A percentile compares a stretch with the other conserved stretches of the same genome.
These are phyloP conservation scores for Nowickia ferox DNA, from an alignment of 2,888 invertebrate genomes.

Conservation along the genomic window DNA sequence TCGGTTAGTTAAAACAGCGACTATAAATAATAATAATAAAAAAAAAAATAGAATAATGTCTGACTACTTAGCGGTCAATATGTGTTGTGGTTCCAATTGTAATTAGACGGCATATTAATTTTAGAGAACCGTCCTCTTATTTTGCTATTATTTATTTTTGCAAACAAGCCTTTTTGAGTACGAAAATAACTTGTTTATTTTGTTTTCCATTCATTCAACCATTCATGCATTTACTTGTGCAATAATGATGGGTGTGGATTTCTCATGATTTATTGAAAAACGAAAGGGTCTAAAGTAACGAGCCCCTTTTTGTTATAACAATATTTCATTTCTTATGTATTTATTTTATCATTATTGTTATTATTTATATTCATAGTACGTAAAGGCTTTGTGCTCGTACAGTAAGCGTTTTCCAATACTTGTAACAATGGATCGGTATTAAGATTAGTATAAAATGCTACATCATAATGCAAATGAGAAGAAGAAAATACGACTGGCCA, in stretches of 20 bases:
- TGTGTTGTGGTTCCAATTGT: too few species aligned
- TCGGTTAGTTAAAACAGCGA: too few species aligned
- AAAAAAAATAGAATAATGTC: too few species aligned
- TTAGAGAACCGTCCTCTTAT: background rate
- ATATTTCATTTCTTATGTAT: background rate
- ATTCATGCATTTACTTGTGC: background rate
- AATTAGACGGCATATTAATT: background rate
- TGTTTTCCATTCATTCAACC: background rate
- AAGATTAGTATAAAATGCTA: too few species aligned
- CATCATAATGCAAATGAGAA: too few species aligned
- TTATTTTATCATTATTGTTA: too few species aligned
- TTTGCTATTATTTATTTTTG: background rate
- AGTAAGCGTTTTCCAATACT: background rate
- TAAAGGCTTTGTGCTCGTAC: background rate
- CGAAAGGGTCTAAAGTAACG: background rate
- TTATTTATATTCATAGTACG: background rate
- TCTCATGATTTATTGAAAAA: background rate
- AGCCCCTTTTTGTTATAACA: slow-evolving; percentile 19
- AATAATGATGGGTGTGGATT: background rate
- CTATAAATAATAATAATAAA: too few species aligned
- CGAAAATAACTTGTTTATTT: background rate
- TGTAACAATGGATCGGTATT: too few species aligned
- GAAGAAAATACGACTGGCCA: too few species aligned
- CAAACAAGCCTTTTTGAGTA: background rate
- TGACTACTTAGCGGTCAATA: too few species aligned